Base-by-base conservation (phyloP, 2,888 invertebrate genomes). In the Chymomyza amoena region DNA sequence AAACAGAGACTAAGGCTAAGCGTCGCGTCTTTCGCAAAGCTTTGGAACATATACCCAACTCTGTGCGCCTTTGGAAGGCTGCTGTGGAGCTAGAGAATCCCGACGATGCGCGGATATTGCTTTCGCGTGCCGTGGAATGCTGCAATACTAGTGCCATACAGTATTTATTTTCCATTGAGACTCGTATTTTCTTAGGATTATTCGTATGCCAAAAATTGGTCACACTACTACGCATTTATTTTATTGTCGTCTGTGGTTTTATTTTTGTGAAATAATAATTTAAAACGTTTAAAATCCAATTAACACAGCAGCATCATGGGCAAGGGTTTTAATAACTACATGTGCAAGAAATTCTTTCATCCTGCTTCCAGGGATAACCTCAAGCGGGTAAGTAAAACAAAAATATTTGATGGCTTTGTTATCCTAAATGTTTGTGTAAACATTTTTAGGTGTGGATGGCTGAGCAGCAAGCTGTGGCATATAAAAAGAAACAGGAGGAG, bases 271-370 rank as follows among this genome's bases (percentile, higher is more conserved):
- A 45, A 13, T 45, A 45, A 45, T 2, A 45, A 13, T 45, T 45
- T 45, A 13, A 36, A 45, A 45, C 39, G 39, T 45, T 45, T 45
- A 50, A 13, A 32, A 54, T 56, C 28, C 15, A 62, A 61, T 50
- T 16, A 32, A 16, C n/a, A 62, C 36, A 9, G 18, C 18, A 25
- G n/a, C 88, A 95, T 93, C 91, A 99, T 99, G 99, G 99, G 99
- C 62, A 99, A 99, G 93, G 99, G 99, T 66, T 99, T 99, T 89
- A 99, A 99, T 93, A 99, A 99, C 94, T 99, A 99, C 91, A 99
- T 99, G 99, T 99, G 99, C 89, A 99, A 99, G 91, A 99, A 99
- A 93, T 99, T 99, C 93, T 99, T 99, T 92, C 99, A 99, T 93
- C 99, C 99, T 73, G 98, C 98, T 4, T 99, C 99, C 4, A 94